Base-by-base conservation (phyloP, 2,113 vertebrate genomes). In the Ophiodon elongatus region DNA sequence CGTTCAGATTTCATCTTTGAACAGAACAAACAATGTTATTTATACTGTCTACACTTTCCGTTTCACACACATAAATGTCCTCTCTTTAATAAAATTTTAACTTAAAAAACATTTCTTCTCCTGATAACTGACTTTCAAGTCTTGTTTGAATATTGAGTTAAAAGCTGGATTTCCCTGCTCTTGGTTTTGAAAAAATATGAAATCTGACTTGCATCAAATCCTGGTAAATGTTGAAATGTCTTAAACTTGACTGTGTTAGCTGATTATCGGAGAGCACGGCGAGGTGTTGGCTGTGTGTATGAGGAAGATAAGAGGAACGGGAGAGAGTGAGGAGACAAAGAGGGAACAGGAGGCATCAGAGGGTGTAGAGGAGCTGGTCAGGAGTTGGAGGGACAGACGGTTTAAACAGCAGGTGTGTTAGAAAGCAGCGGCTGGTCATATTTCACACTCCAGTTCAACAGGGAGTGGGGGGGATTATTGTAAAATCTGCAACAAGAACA, bases 401-500 rank as follows among this genome's bases (percentile, higher is more conserved):
- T 91, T 73, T 56, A 80, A 91, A 85, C 91, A 92, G 91, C 91
- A 91, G 90, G 91, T 91, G 88, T 85, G 82, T 91, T 92, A 86
- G 82, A 89, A 87, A 85, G 79, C 85, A 72, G 72, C 19, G 39
- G 8, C 39, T 41, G 39, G 39, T 41, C 8, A 41, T 41, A 41
- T 41, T 41, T 41, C 39, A 41, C 39, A 41, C 39, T 41, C 39
- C 39, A 11, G 39, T 41, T 41, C 9, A 41, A 41, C 39, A 10
- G 37, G 8, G 19, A 37, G 47, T 17, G 8, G 39, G 9, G 39
- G 39, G 39, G 39, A 11, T 62, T 10, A 57, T 62, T 73, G 56
- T 52, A 11, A 29, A 25, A 70, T 67, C 41, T 60, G 59, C 56
- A 47, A 41, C 71, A 47, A 75, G 57, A 72, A 71, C 14, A 15